Conservation (phyloP, 92 coral and sea anemone species). For the Actinernus sp. region DNA sequence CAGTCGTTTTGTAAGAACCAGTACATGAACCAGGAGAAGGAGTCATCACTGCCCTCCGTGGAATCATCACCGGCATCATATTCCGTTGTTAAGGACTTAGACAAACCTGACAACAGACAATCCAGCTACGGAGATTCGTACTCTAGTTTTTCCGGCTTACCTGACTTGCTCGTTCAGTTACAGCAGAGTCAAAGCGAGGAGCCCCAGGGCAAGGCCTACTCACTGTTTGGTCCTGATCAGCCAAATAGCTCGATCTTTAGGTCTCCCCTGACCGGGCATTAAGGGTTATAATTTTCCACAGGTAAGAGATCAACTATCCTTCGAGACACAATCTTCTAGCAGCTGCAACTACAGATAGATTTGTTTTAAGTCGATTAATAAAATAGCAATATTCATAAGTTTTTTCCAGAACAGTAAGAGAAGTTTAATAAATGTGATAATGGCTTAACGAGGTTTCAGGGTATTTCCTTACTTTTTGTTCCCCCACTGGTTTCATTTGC, state of each 20-base stretch:
- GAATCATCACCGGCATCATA: constrained; percentile 45
- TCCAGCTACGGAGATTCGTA: constrained; percentile 59
- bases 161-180: constrained; percentile 79
- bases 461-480: too few relatives aligned
- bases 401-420: too few relatives aligned
- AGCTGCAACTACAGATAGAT: too few relatives aligned
- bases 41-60: constrained; percentile 26
- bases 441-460: too few relatives aligned
- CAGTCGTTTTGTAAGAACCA: constrained; percentile 83
- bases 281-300: too few relatives aligned
- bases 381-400: too few relatives aligned
- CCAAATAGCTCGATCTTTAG: constrained; percentile 91
- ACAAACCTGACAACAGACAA: constrained; percentile 96
- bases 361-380: too few relatives aligned
- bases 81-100: constrained; percentile 78
- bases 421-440: too few relatives aligned
- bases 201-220: constrained; percentile 76
- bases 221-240: constrained; percentile 95
- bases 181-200: constrained; percentile 65
- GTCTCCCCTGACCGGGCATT: constrained; percentile 82
- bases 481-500: too few relatives aligned
- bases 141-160: constrained; percentile 96
- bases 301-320: too few relatives aligned
- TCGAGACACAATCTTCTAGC: too few relatives aligned
- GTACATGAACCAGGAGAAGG: constrained; percentile 88